phyloP scores from a whole-genome alignment of 2,888 invertebrate genomes.

The Caprella mutica region DNA sequence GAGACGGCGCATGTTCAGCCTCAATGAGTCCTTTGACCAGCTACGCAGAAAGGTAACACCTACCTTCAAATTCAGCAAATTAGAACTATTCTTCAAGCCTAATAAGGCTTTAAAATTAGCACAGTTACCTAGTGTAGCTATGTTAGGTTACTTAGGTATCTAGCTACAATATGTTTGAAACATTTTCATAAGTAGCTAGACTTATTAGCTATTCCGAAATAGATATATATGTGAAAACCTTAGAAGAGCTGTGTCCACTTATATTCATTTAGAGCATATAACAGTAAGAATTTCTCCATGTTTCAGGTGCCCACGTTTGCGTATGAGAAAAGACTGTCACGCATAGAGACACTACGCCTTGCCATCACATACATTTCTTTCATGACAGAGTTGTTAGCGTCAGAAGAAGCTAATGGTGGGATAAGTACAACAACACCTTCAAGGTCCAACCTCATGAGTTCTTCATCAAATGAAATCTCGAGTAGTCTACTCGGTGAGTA shows the following conservation, averaged over 20 bases:
- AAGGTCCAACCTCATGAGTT: too few species aligned
- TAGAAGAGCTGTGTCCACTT: background rate
- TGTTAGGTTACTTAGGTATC: background rate
- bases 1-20: slow-evolving; percentile 86
- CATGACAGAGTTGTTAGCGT: slow-evolving; percentile 71
- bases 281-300: too few species aligned
- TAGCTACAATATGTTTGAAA: slow-evolving; percentile 2
- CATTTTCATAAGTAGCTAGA: background rate
- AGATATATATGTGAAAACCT: slow-evolving; percentile 1
- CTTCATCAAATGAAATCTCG: too few species aligned
- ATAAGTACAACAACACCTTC: slow-evolving; percentile 4
- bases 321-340: slow-evolving; percentile 85
- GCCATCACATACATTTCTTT: slow-evolving; percentile 95
- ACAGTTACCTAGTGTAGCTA: background rate
- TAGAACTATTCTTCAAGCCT: too few species aligned
- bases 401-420: slow-evolving; percentile 20
- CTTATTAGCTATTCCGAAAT: background rate
- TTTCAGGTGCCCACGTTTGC: slow-evolving; percentile 75
- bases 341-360: slow-evolving; percentile 85
- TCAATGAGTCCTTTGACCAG: slow-evolving; percentile 92
- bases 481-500: too few species aligned
- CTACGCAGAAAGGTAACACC: slow-evolving; percentile 62
- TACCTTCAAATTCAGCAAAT: background rate
- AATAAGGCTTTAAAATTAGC: background rate
- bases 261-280: too few species aligned